These are phyloP conservation scores for Hippopotamus amphibius DNA, from an alignment of 2,113 vertebrate species.

Conservation along the genomic window DNA sequence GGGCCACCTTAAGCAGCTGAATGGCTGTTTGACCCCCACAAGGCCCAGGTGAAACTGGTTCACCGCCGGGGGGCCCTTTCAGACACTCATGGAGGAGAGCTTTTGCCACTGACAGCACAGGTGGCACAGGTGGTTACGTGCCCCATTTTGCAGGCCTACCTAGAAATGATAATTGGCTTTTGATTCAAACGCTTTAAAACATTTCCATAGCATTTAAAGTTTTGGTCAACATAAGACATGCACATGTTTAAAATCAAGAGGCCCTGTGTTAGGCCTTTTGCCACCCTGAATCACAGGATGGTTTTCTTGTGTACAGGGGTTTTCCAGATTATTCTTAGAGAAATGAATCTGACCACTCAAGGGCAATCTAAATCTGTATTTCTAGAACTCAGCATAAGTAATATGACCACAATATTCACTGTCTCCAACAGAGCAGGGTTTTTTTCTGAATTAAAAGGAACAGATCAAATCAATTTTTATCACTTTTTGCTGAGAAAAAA, in stretches of 20 bases:
- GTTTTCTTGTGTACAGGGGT: not conserved
- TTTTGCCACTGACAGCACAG: not conserved
- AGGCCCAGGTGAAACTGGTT: not conserved
- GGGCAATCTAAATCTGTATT: not conserved
- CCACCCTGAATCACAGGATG: too few relatives aligned
- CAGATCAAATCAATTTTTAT: not conserved
- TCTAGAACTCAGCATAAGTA: not conserved
- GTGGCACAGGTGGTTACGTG: not conserved
- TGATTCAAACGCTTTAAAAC: constrained; percentile 23
- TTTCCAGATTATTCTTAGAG: not conserved
- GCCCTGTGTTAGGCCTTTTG: not conserved
- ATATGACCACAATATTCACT: not conserved
- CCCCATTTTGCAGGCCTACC: not conserved
- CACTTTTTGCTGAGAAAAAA: constrained; percentile 8
- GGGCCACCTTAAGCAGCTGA: not conserved
- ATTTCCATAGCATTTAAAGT: constrained; percentile 7
- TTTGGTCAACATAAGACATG: not conserved
- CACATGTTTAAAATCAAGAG: not conserved
- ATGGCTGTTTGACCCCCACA: not conserved
- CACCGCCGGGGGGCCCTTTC: not conserved
- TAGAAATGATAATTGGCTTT: not conserved
- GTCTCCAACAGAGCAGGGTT: not conserved
- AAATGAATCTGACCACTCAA: not conserved
- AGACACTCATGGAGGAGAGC: not conserved
- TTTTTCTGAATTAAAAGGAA: constrained; percentile 11